phyloP scores from a whole-genome alignment of 2,113 vertebrate genomes.

The Pseudorasbora parva region DNA sequence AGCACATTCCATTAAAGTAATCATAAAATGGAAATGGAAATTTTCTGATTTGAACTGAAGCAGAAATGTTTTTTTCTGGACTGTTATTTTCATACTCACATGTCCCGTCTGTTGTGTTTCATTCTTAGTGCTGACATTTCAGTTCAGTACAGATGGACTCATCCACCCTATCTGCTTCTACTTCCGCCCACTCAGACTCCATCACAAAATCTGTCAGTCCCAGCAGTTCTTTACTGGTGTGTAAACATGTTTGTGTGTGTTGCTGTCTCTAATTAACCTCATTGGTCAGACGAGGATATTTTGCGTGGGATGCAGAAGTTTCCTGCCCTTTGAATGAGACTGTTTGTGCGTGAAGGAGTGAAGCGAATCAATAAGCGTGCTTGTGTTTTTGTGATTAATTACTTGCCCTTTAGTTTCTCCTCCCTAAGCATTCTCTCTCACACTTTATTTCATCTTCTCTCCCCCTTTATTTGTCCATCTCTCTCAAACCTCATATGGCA shows the following conservation, averaged over 20 bases:
- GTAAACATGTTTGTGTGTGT: slow-evolving; percentile 40
- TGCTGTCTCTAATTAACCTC: not conserved
- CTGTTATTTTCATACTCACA: no score
- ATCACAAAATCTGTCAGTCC: slow-evolving; percentile 5
- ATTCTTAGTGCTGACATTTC: slow-evolving; percentile 19
- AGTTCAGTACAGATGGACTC: slow-evolving; percentile 9
- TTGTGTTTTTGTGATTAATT: slow-evolving; percentile 43
- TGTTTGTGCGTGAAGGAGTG: not conserved
- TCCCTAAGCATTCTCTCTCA: slow-evolving; percentile 5
- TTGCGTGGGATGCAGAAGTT: not conserved
- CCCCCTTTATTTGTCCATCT: slow-evolving; percentile 3
- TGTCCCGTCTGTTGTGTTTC: slow-evolving; percentile 16
- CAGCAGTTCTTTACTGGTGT: not conserved
- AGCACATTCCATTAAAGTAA: not conserved
- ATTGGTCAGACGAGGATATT: not conserved
- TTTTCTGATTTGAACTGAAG: slow-evolving; percentile 19
- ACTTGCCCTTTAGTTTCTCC: slow-evolving; percentile 25
- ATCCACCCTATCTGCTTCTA: slow-evolving; percentile 8
- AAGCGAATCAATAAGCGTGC: slow-evolving; percentile 15
- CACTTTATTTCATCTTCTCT: not conserved
- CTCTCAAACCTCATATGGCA: not conserved
- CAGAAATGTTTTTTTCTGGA: slow-evolving; percentile 24
- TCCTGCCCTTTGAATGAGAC: not conserved
- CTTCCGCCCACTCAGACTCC: slow-evolving; percentile 6
- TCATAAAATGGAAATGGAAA: slow-evolving; percentile 6